Conservation (phyloP, 2,797 vertebrate species). For the Hylomyscus alleni region DNA sequence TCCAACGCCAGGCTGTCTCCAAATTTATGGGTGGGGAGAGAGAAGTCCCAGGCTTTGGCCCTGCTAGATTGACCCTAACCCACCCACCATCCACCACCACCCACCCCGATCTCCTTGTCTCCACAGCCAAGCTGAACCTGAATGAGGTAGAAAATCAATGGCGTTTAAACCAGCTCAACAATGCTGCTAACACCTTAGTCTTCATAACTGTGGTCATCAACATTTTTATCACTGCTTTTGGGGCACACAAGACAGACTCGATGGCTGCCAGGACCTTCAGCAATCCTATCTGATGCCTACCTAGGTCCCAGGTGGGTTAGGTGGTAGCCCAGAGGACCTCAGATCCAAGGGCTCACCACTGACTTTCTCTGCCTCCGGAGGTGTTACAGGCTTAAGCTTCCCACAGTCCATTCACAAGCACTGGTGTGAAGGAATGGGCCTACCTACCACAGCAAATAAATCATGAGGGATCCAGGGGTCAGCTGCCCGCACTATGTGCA, state of each 20-base stretch:
- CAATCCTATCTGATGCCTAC: constrained; percentile 78
- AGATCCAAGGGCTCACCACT: neutral
- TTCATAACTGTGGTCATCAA: constrained; percentile 95
- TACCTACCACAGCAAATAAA: neutral
- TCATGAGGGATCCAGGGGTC: neutral
- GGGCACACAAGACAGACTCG: constrained; percentile 94
- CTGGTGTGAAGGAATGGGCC: neutral
- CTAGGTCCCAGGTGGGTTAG: constrained; percentile 83
- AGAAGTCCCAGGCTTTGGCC: neutral
- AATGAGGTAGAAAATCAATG: constrained; percentile 93
- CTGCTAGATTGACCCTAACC: neutral
- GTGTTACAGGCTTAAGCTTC: neutral
- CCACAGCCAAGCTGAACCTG: constrained; percentile 93
- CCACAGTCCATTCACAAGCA: neutral
- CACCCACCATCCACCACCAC: neutral
- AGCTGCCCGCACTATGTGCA: neutral
- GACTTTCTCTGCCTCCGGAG: neutral
- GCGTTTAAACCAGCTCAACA: constrained; percentile 93
- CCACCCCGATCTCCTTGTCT: neutral
- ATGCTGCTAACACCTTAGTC: constrained; percentile 91
- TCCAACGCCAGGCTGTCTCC: neutral
- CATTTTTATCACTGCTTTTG: constrained; percentile 95
- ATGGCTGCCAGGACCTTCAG: constrained; percentile 88
- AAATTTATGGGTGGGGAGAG: neutral
- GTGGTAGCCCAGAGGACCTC: neutral